Evolutionary conservation across 1,140 invertebrate genomes (phyloP), one percentile per base, ranked within the genome.

Genomic region (Drosophila micromelanica): DNA sequence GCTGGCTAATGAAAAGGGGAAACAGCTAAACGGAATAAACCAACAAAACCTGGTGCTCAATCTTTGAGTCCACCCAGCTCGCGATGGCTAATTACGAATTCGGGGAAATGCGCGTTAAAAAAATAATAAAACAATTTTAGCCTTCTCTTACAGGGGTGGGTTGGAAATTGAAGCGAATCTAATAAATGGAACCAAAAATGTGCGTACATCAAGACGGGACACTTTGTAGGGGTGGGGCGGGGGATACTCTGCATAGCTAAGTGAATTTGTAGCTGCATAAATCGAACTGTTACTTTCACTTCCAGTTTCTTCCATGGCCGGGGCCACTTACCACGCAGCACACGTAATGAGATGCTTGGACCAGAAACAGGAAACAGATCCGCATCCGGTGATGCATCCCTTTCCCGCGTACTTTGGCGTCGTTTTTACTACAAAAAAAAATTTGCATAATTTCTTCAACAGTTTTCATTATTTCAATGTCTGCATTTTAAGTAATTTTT

Each of bases 101-200:
- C 84, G 49, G 76, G 43, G 32, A 77, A 87, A 81, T 60, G 54
- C 59, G 61, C 48, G 38, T 27, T 61, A 70, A 76, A 78, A 87
- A 89, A 79, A 79, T 72, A 82, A 63, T 42, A 54, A 69, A 80
- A 68, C 51, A 71, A 77, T 71, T 72, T 62, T 17, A 54, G 38
- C 7, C 30, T 59, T 40, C 43, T 54, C 27, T 46, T 15, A 9
- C 43, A 68, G 78, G 61, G 76, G 45, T 74, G 49, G 57, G 85
- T 35, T 52, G 78, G 69, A 87, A 87, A 82, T 78, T 91, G 81
- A 75, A 80, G 56, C 70, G 80, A 91, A 91, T 90, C 90, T 86
- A 91, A 91, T 91, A 91, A 91, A 91, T 90, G 81, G 90, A 89
- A 91, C 89, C 81, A 80, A 87, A 86, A 91, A 91, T 89, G 84